Base-by-base conservation (phyloP, 1,140 invertebrate species). In the Aphelenchoides besseyi region DNA sequence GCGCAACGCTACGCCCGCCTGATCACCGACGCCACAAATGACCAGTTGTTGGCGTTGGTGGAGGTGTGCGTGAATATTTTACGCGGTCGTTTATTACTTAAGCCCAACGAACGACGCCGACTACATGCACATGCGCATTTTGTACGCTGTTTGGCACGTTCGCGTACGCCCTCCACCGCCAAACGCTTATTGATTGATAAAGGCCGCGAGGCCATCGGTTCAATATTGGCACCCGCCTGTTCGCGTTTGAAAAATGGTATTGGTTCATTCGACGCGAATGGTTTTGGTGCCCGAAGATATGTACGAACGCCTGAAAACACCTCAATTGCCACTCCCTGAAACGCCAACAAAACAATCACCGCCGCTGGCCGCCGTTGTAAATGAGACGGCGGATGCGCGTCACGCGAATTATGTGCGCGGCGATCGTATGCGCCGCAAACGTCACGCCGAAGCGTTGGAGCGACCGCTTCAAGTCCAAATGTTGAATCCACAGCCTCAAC, bases 11-110 rank as follows among this genome's bases (percentile, higher is more conserved):
- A n/a, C n/a, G n/a, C n/a, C n/a, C n/a, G n/a, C n/a, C n/a, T n/a
- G n/a, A n/a, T n/a, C n/a, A n/a, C n/a, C n/a, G n/a, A n/a, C n/a
- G n/a, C n/a, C n/a, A n/a, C n/a, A n/a, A n/a, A n/a, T 12, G 67
- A 73, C 3, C 72, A 72, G 28, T 32, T 72, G 5, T 37, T 72
- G 30, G 72, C 71, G 12, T 23, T 72, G 29, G 70, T 72, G 1
- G 70, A 72, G 62, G 74, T 73, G 16, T 74, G 70, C n/a, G 53
- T 41, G 5, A 72, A 73, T 35, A 41, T 73, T 23, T 59, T 73
- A 5, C 61, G 18, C 2, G 72, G 72, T 23, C 61, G 57, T 71
- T 67, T n/a, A n/a, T n/a, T n/a, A n/a, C n/a, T 73, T 30, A 73
- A 71, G 18, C 26, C 1, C n/a, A 35, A 36, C 8, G 73, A 73